Evolutionary conservation across 2,113 vertebrate species (phyloP).

Genomic region (Baryphthengus martii): DNA sequence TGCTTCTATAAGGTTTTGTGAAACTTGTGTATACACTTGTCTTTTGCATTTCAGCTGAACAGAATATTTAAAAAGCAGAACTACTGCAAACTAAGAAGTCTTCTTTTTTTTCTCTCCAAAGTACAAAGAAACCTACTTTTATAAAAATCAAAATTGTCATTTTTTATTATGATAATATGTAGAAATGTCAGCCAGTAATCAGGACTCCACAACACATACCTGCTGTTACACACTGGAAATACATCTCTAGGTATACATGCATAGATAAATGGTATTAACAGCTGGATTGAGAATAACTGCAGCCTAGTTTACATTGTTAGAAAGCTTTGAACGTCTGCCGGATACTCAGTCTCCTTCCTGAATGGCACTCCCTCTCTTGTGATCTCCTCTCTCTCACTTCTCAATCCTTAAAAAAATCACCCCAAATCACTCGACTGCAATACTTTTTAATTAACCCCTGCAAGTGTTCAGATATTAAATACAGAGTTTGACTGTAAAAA

Average conservation of each 20-base stretch:
- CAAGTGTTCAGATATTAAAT: not conserved
- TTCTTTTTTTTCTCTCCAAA: not conserved
- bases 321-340: not conserved
- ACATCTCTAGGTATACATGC: not conserved
- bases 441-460: constrained; percentile 5
- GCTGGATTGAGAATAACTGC: not conserved
- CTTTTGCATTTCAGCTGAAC: not conserved
- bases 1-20: not conserved
- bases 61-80: not conserved
- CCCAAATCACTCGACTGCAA: not conserved
- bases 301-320: not conserved
- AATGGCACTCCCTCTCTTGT: not conserved
- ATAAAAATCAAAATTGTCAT: not conserved
- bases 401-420: not conserved
- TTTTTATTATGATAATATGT: not conserved
- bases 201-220: not conserved
- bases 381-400: not conserved
- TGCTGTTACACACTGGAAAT: not conserved
- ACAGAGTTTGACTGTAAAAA: not conserved
- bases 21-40: not conserved
- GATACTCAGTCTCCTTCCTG: not conserved
- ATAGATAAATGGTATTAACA: not conserved
- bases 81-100: not conserved
- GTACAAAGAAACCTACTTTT: not conserved
- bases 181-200: not conserved